Conservation (phyloP, 2,113 vertebrate species). For the Cervus canadensis region DNA sequence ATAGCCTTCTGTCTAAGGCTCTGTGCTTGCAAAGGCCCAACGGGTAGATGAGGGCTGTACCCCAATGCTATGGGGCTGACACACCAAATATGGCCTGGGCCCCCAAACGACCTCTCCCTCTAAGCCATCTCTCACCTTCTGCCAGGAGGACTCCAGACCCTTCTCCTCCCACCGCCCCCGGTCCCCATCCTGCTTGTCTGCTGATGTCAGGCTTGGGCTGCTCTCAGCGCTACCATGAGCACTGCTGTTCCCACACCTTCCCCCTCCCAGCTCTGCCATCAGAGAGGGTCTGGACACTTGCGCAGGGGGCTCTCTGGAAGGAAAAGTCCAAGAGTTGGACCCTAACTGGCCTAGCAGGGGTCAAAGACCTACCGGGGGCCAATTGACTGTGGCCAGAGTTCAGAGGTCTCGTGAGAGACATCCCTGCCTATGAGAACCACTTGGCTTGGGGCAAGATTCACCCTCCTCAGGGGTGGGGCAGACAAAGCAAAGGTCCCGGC, state of each 20-base stretch:
- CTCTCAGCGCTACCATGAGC: not conserved
- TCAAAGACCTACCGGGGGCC: not conserved
- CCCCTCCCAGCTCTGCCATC: not conserved
- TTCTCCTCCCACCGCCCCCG: not conserved
- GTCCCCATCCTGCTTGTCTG: rapidly evolving
- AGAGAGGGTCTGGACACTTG: not conserved
- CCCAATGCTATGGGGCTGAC: no score
- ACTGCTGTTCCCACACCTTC: not conserved
- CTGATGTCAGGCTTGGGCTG: not conserved
- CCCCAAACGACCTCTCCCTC: no score
- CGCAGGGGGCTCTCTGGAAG: not conserved
- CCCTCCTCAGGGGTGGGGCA: not conserved
- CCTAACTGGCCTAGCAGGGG: not conserved
- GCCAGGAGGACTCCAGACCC: not conserved
- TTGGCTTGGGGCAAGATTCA: not conserved
- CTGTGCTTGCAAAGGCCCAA: not conserved
- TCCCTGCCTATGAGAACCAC: not conserved
- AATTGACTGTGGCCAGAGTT: not conserved
- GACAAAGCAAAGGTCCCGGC: not conserved
- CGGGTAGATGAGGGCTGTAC: not conserved
- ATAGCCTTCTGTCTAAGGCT: not conserved
- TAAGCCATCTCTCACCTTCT: not conserved
- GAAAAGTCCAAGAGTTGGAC: not conserved
- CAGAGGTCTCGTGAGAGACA: not conserved
- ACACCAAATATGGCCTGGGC: not conserved